Conservation (phyloP, 2,113 vertebrate genomes). For the Papio anubis region DNA sequence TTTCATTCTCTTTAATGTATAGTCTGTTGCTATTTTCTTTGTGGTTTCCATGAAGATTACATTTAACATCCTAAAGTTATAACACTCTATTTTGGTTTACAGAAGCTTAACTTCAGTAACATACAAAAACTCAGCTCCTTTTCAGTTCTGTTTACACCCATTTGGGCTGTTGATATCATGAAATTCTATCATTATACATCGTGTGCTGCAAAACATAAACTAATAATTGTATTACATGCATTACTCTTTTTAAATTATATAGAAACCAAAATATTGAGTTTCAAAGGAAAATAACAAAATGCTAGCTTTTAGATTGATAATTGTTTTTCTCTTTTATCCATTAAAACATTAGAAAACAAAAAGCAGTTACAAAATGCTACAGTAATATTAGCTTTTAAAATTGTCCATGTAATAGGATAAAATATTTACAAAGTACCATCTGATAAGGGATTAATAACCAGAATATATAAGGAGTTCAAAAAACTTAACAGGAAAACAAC, state of each 20-base stretch:
- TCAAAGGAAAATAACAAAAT: neutral
- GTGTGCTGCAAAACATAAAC: neutral
- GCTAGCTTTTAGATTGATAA: neutral
- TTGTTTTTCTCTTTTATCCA: neutral
- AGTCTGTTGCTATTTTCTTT: no score
- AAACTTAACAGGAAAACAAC: neutral
- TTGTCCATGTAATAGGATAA: neutral
- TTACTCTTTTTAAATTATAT: neutral
- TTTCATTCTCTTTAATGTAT: no score
- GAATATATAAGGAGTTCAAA: neutral
- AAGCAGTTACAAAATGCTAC: neutral
- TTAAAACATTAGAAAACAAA: neutral
- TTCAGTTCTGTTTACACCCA: no score
- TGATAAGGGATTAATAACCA: neutral
- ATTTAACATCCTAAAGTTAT: no score
- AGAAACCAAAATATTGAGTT: neutral
- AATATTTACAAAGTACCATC: neutral
- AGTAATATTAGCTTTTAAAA: neutral
- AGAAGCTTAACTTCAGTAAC: no score
- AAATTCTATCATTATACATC: neutral
- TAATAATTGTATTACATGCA: neutral
- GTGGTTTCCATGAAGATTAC: neutral
- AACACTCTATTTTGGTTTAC: no score
- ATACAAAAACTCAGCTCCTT: neutral
- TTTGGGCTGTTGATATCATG: neutral